Conservation (phyloP, 2,888 invertebrate genomes). For the Platycheirus albimanus region DNA sequence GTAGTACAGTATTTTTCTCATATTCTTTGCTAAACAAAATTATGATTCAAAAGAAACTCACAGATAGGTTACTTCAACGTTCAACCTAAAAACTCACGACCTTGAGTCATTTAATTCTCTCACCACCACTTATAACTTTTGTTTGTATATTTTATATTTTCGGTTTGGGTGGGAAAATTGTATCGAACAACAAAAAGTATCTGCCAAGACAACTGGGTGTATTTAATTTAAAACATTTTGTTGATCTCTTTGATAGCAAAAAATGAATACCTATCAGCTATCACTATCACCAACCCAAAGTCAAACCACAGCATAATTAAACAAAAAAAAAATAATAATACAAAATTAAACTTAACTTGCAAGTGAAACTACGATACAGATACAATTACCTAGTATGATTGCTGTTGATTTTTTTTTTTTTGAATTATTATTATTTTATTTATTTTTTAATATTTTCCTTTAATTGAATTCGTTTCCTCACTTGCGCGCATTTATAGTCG, state of each 20-base stretch:
- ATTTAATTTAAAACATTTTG: conserved; percentile 33
- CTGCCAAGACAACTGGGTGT: conserved; percentile 16
- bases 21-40: too few relatives aligned
- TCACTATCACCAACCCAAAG: conserved; percentile 20
- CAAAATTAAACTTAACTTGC: neutral
- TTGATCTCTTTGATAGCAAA: conserved; percentile 25
- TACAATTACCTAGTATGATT: neutral
- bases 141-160: conserved; percentile 4
- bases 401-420: conserved; percentile 20
- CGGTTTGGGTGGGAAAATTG: neutral
- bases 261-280: conserved; percentile 6
- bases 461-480: conserved; percentile 53
- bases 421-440: too few relatives aligned
- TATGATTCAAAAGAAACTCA: conserved; percentile 4
- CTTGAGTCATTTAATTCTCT: conserved; percentile 42
- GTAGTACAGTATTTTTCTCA: neutral
- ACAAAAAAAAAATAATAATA: conserved; percentile 26
- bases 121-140: conserved; percentile 21
- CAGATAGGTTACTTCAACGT: conserved; percentile 22
- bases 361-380: conserved; percentile 26
- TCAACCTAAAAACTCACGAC: conserved; percentile 21
- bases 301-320: conserved; percentile 46
- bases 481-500: conserved; percentile 34
- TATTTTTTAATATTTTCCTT: conserved; percentile 18
- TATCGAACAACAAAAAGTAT: conserved; percentile 14